phyloP scores from a whole-genome alignment of 2,113 vertebrate genomes.

The Pogonocichla stellata region DNA sequence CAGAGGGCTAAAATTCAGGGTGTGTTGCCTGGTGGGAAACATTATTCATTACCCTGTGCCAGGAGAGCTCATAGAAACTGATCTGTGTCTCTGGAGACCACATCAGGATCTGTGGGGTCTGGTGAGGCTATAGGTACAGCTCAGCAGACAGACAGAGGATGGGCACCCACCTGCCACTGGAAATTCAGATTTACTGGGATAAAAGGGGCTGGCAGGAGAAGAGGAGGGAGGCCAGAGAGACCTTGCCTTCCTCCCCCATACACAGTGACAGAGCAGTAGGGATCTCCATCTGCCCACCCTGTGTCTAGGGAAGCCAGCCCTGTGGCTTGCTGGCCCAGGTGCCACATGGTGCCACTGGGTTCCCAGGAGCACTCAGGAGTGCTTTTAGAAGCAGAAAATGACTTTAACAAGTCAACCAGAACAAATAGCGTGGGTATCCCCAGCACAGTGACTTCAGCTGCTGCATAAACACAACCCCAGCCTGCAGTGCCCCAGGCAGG shows the following conservation, averaged over 20 bases:
- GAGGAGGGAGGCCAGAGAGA: not conserved
- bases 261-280: not conserved
- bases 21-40: not conserved
- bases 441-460: not conserved
- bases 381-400: not conserved
- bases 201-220: not conserved
- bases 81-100: not conserved
- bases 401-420: not conserved
- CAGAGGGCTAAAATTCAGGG: not conserved
- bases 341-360: not conserved
- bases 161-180: not conserved
- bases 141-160: not conserved
- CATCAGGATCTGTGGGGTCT: not conserved
- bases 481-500: not conserved
- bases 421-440: not conserved
- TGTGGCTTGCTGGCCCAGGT: not conserved
- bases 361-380: not conserved
- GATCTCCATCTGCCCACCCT: accelerated
- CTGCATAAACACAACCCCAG: not conserved
- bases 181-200: not conserved
- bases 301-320: not conserved
- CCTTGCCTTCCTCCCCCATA: not conserved
- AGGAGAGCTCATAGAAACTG: not conserved
- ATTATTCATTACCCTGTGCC: not conserved
- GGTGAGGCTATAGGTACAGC: not conserved